Conservation (phyloP, 1,140 invertebrate species). For the Zaprionus ornatus region DNA sequence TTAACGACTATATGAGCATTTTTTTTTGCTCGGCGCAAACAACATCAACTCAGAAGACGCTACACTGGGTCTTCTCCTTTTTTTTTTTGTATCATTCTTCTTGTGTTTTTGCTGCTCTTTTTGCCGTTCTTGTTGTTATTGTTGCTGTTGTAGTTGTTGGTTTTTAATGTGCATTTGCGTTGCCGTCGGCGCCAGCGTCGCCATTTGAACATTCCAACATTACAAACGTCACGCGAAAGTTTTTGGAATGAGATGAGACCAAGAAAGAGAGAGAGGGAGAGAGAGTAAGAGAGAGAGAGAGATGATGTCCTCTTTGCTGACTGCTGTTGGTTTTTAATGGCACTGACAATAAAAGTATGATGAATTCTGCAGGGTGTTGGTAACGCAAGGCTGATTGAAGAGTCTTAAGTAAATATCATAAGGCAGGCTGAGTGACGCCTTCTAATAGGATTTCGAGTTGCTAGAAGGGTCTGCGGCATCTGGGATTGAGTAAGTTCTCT, state of each 20-base stretch:
- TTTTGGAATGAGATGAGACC: conserved; percentile 9
- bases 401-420: conserved; percentile 14
- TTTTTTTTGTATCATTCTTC: conserved; percentile 12
- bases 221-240: conserved; percentile 59
- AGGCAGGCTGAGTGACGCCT: conserved; percentile 6
- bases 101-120: conserved; percentile 17
- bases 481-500: not conserved
- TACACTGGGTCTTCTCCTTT: conserved; percentile 31
- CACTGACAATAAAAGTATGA: conserved; percentile 42
- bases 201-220: conserved; percentile 62
- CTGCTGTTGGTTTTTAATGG: conserved; percentile 34
- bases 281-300: not conserved
- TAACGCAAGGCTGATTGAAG: conserved; percentile 1
- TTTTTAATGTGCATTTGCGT: conserved; percentile 76
- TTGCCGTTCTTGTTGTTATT: conserved; percentile 48
- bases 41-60: conserved; percentile 61
- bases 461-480: not conserved
- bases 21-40: conserved; percentile 3
- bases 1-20: conserved; percentile 73
- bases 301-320: not conserved
- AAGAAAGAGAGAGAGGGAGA: not conserved
- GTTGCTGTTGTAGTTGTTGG: conserved; percentile 50
- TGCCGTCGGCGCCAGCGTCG: conserved; percentile 52
- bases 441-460: not conserved
- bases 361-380: conserved; percentile 26